phyloP scores from a whole-genome alignment of 1,140 invertebrate genomes.

The Zophobas atratus region DNA sequence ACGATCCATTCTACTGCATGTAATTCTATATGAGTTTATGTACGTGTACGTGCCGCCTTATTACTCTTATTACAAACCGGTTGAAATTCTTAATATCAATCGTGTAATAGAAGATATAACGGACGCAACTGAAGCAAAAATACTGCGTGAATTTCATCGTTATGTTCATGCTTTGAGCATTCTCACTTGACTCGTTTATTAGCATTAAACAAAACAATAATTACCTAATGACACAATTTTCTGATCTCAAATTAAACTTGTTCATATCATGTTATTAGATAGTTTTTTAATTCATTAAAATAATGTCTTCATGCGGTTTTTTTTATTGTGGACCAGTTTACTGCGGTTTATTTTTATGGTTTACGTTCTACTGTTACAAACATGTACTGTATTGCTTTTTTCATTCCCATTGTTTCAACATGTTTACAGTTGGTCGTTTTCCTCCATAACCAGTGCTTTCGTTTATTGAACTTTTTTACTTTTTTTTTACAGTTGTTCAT shows the following conservation, averaged over 20 bases:
- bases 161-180: not conserved
- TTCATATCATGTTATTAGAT: conserved; percentile 1
- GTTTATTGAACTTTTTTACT: conserved; percentile 9
- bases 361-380: conserved; percentile 21
- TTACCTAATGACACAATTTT: not conserved
- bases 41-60: conserved; percentile 9
- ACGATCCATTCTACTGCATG: conserved; percentile 28
- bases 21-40: conserved; percentile 32
- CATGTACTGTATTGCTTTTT: conserved; percentile 25
- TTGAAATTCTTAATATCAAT: conserved; percentile 23
- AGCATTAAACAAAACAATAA: not conserved
- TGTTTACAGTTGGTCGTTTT: conserved; percentile 28
- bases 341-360: conserved; percentile 34
- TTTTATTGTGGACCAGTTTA: conserved; percentile 14
- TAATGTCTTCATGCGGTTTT: conserved; percentile 16
- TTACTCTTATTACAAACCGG: conserved; percentile 23
- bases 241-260: not conserved
- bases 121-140: conserved; percentile 1
- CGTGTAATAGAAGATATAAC: conserved; percentile 26
- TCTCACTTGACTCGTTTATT: conserved; percentile 11
- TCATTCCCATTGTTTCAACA: conserved; percentile 31
- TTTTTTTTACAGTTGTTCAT: not conserved
- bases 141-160: not conserved
- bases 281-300: not conserved
- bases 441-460: conserved; percentile 10